Percentiles rank a stretch among this genome's conserved stretches.
Conservation (phyloP, 2,113 vertebrate species). For the Motacilla tschutschensis region DNA sequence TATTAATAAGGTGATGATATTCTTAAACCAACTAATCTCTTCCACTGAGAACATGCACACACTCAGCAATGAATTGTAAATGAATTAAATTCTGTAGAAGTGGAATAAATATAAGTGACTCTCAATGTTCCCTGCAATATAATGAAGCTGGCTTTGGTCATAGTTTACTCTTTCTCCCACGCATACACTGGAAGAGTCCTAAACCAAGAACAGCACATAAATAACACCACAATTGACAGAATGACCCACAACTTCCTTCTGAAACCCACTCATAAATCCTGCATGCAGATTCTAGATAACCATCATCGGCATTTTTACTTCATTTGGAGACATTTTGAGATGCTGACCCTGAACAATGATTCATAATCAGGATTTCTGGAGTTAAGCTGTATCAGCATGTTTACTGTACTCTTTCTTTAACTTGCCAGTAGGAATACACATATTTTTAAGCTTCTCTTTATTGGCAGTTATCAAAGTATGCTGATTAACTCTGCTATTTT, state of each 20-base stretch:
- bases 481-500: neutral
- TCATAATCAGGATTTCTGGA: neutral
- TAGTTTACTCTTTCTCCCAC: slow-evolving; percentile 41
- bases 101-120: neutral
- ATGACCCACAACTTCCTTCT: slow-evolving; percentile 35
- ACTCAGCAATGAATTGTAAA: neutral
- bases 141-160: slow-evolving; percentile 5
- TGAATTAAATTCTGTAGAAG: neutral
- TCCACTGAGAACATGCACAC: neutral
- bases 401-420: neutral
- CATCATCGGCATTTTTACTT: neutral
- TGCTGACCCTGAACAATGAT: neutral
- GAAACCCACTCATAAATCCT: slow-evolving; percentile 33
- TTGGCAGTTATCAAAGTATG: neutral
- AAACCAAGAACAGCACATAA: slow-evolving; percentile 31
- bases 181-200: neutral
- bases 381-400: neutral
- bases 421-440: neutral
- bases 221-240: slow-evolving; percentile 42
- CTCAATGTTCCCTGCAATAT: neutral
- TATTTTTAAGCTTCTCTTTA: neutral
- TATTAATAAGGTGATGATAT: neutral
- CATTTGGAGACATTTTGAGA: neutral
- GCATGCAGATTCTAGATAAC: slow-evolving; percentile 16
- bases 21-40: neutral